Evolutionary conservation across 2,888 invertebrate species (phyloP).

Genomic region (Synergus umbraculus): DNA sequence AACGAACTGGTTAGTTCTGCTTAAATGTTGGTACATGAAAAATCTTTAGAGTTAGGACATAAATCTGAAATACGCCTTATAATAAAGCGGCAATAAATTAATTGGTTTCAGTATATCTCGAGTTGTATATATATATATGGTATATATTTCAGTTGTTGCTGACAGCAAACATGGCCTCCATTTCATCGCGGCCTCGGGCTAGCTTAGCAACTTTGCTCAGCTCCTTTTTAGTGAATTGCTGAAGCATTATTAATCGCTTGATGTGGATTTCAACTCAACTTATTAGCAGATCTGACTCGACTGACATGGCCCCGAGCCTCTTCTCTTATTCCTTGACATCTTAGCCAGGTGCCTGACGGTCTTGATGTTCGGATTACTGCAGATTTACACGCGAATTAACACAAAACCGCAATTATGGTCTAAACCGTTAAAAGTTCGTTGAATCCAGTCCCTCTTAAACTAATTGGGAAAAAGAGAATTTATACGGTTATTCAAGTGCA

Average conservation of each 20-base stretch:
- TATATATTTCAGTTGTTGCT: slow-evolving; percentile 63
- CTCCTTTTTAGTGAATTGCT: slow-evolving; percentile 72
- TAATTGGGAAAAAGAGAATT: neutral
- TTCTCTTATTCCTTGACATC: slow-evolving; percentile 63
- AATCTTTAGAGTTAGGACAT: neutral
- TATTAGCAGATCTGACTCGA: slow-evolving; percentile 72
- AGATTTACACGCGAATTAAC: slow-evolving; percentile 51
- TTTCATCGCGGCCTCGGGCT: slow-evolving; percentile 65
- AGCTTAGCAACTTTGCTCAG: slow-evolving; percentile 53
- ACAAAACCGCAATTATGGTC: neutral
- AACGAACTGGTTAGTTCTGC: neutral
- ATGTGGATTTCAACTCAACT: slow-evolving; percentile 73
- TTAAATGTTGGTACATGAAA: neutral
- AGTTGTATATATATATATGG: neutral
- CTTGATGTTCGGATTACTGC: slow-evolving; percentile 41
- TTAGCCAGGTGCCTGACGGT: slow-evolving; percentile 65
- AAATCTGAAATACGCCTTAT: neutral
- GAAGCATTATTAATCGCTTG: slow-evolving; percentile 75
- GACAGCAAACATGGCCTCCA: slow-evolving; percentile 72
- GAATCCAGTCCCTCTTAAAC: neutral
- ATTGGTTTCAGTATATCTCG: slow-evolving; percentile 15
- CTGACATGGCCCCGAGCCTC: slow-evolving; percentile 61
- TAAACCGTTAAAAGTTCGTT: slow-evolving; percentile 13
- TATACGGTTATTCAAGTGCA: too few species aligned
- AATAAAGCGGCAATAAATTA: neutral